Conservation (phyloP, 2,888 invertebrate genomes). For the Eilema sororculum region DNA sequence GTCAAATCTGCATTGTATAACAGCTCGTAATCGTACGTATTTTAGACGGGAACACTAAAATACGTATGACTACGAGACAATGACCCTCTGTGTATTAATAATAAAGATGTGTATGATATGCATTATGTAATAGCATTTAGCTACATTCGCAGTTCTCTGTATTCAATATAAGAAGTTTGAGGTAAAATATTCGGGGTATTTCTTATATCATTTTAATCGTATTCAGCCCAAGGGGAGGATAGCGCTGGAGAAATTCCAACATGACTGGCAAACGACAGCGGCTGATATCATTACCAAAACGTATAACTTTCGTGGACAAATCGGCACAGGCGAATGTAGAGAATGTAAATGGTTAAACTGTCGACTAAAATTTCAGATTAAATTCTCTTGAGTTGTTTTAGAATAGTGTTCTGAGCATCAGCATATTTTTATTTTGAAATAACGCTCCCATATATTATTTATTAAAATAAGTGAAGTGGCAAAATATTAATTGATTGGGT, state of each 20-base stretch:
- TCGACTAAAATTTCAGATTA: not conserved
- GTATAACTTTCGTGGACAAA: conserved; percentile 27
- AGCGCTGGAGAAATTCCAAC: conserved; percentile 36
- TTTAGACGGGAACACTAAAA: too few species aligned
- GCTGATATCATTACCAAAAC: conserved; percentile 31
- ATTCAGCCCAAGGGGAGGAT: conserved; percentile 32
- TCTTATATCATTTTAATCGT: conserved; percentile 25
- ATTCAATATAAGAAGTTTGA: not conserved
- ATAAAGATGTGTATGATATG: too few species aligned
- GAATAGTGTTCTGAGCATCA: not conserved
- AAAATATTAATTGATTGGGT: not conserved
- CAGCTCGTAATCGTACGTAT: too few species aligned
- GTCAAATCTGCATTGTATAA: too few species aligned
- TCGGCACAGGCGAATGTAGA: conserved; percentile 8
- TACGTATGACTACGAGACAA: too few species aligned
- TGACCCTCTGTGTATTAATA: too few species aligned
- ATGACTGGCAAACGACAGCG: conserved; percentile 22
- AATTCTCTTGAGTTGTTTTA: conserved; percentile 6
- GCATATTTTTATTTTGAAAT: too few species aligned
- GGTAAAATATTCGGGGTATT: conserved; percentile 1
- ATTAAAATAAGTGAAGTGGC: not conserved
- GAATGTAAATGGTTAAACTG: conserved; percentile 8
- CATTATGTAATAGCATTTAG: too few species aligned
- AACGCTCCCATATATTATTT: too few species aligned
- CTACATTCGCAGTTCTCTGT: too few species aligned